These are phyloP conservation scores for Myotis brandtii DNA, from an alignment of 2,113 vertebrate species.

Conservation along the genomic window DNA sequence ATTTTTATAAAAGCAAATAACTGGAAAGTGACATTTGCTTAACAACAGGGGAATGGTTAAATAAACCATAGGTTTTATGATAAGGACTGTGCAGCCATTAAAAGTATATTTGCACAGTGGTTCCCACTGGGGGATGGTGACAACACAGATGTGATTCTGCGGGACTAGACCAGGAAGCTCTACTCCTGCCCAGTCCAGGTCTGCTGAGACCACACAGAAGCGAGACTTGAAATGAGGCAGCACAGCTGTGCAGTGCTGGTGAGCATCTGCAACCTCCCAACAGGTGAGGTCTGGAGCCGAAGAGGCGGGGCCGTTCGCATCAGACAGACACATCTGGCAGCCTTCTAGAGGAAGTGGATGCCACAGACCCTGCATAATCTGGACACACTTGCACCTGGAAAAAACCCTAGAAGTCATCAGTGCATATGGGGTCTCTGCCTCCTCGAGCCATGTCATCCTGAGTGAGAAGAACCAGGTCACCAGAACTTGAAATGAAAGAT, in stretches of 20 bases:
- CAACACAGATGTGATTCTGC: neutral
- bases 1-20: slow-evolving; percentile 50
- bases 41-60: neutral
- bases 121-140: neutral
- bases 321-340: neutral
- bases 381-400: neutral
- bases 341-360: neutral
- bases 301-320: neutral
- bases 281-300: neutral
- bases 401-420: neutral
- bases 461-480: neutral
- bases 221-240: neutral
- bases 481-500: neutral
- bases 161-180: neutral
- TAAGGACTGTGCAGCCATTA: neutral
- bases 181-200: neutral
- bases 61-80: neutral
- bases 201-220: neutral
- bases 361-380: neutral
- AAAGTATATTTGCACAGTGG: neutral
- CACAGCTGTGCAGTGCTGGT: neutral
- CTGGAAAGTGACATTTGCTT: slow-evolving; percentile 18
- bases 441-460: accelerated
- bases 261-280: neutral
- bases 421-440: neutral